phyloP scores from a whole-genome alignment of 1,140 invertebrate species.

The Condylostylus longicornis region DNA sequence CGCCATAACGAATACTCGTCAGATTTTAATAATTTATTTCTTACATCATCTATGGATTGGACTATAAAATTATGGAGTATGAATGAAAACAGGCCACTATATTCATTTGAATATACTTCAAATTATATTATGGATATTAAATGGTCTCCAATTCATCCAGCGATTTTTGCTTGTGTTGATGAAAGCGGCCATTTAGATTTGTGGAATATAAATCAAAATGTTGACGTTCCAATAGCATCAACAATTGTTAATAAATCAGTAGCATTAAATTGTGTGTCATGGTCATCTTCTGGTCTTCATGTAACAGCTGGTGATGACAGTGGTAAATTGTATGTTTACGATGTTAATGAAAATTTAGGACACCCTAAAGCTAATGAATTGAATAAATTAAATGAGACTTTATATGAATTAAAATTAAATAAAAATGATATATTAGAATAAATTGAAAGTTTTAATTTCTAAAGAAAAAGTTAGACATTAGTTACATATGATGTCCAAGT shows the following conservation, averaged over 20 bases:
- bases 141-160: slow-evolving; percentile 91
- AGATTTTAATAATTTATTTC: slow-evolving; percentile 84
- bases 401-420: too few species aligned
- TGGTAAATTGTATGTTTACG: slow-evolving; percentile 85
- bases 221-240: slow-evolving; percentile 78
- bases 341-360: slow-evolving; percentile 88
- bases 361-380: too few species aligned
- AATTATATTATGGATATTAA: slow-evolving; percentile 89
- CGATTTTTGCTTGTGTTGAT: slow-evolving; percentile 84
- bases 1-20: slow-evolving; percentile 67
- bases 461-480: too few species aligned
- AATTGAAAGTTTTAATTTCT: too few species aligned
- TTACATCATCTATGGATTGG: slow-evolving; percentile 92
- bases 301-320: slow-evolving; percentile 79
- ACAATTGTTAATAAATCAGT: slow-evolving; percentile 58
- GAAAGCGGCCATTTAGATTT: slow-evolving; percentile 74
- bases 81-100: slow-evolving; percentile 77
- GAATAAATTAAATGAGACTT: too few species aligned
- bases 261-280: slow-evolving; percentile 74
- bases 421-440: too few species aligned
- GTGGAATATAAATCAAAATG: slow-evolving; percentile 89
- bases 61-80: slow-evolving; percentile 90
- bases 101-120: slow-evolving; percentile 89
- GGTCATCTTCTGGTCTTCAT: slow-evolving; percentile 77
- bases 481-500: too few species aligned